Conservation (phyloP, 2,888 invertebrate species). For the Brenthis hecate region DNA sequence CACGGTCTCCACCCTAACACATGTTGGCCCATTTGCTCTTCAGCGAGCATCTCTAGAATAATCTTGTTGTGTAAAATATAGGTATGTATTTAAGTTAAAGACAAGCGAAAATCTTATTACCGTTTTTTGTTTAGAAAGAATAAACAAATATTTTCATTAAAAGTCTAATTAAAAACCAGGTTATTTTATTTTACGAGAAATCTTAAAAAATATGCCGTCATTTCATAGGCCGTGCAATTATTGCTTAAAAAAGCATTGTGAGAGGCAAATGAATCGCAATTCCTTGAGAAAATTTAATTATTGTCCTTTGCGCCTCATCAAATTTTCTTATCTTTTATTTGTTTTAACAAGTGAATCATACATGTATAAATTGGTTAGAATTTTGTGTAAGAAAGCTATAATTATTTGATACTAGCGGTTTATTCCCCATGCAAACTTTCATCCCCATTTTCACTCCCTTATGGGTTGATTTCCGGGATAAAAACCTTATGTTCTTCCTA, state of each 20-base stretch:
- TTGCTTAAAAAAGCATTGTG: slow-evolving; percentile 24
- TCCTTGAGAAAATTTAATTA: slow-evolving; percentile 18
- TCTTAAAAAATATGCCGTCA: not conserved
- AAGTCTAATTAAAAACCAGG: slow-evolving; percentile 9
- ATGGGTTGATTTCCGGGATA: no score
- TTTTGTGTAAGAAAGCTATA: not conserved
- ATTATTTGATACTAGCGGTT: no score
- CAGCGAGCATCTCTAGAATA: no score
- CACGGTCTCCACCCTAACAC: no score
- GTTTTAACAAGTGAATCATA: slow-evolving; percentile 4
- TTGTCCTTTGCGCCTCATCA: slow-evolving; percentile 9
- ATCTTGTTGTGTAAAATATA: no score
- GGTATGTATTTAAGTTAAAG: no score
- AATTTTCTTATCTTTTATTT: not conserved
- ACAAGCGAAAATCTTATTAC: not conserved
- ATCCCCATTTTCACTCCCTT: no score
- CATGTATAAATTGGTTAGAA: not conserved
- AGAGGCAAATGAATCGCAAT: slow-evolving; percentile 22
- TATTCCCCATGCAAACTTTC: no score
- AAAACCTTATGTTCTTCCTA: no score
- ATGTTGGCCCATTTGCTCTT: no score
- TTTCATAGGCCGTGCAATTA: slow-evolving; percentile 16
- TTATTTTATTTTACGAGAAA: slow-evolving; percentile 5
- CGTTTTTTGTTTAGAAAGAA: not conserved
- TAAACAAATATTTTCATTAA: slow-evolving; percentile 16